phyloP scores from a whole-genome alignment of 92 coral and sea anemone genomes.

The Anthopleura xanthogrammica region DNA sequence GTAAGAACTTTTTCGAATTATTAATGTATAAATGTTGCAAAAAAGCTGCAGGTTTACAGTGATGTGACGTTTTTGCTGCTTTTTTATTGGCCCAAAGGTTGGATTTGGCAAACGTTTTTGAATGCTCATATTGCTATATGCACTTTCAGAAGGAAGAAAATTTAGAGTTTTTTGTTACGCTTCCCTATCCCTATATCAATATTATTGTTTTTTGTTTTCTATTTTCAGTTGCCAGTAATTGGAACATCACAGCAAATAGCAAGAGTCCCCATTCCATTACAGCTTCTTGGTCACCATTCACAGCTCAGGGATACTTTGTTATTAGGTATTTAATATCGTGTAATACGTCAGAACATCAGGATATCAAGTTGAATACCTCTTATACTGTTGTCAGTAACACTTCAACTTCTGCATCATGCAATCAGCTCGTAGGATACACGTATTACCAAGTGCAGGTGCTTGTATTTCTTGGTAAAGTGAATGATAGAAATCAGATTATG shows the following conservation, averaged over 20 bases:
- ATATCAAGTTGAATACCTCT: neutral
- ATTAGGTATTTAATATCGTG: neutral
- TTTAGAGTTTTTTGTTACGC: neutral
- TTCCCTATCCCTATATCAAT: neutral
- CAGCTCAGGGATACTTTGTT: neutral
- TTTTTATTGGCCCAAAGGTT: too few relatives aligned
- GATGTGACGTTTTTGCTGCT: too few relatives aligned
- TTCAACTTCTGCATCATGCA: neutral
- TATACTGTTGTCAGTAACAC: neutral
- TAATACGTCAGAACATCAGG: neutral
- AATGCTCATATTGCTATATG: too few relatives aligned
- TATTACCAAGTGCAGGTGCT: constrained; percentile 1
- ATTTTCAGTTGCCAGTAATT: neutral
- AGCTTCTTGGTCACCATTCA: neutral
- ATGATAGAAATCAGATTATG: neutral
- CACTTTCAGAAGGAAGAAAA: too few relatives aligned
- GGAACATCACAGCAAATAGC: neutral
- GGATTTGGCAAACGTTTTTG: too few relatives aligned
- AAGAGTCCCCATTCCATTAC: neutral
- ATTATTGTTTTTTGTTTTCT: neutral
- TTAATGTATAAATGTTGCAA: neutral
- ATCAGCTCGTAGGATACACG: neutral
- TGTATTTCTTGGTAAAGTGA: neutral
- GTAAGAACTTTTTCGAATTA: neutral
- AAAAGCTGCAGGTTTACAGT: too few relatives aligned